A percentile compares a stretch with the other conserved stretches of the same genome.
These are phyloP conservation scores for Mellivora capensis DNA, from an alignment of 2,113 vertebrate genomes.

Conservation along the genomic window DNA sequence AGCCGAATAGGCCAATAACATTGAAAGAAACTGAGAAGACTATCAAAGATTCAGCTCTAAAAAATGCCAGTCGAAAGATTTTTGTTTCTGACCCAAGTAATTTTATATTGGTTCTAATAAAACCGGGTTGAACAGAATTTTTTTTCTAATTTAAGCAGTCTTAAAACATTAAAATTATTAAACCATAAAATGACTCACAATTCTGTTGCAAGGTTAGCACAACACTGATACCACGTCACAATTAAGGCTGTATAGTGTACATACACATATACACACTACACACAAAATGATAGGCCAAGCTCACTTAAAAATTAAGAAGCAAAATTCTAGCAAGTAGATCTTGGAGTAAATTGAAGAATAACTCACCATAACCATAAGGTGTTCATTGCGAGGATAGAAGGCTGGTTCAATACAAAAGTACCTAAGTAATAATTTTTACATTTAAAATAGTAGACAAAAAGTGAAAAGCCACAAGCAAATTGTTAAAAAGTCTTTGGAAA, in stretches of 20 bases:
- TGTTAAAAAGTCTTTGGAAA: neutral
- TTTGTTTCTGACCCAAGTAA: neutral
- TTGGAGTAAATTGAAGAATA: neutral
- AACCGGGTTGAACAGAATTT: neutral
- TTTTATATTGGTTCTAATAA: slow-evolving; percentile 5
- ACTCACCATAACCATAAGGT: neutral
- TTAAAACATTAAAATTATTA: neutral
- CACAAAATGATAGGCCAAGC: neutral
- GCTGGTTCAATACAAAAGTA: neutral
- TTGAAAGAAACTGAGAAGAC: neutral
- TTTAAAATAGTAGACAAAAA: slow-evolving; percentile 2
- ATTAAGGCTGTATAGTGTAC: neutral
- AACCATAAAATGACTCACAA: neutral
- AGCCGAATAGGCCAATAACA: neutral
- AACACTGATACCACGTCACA: neutral
- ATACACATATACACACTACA: neutral
- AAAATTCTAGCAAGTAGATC: neutral
- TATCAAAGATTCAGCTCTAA: neutral
- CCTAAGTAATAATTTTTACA: neutral
- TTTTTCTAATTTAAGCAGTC: neutral
- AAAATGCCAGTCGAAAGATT: neutral
- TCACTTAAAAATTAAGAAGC: neutral
- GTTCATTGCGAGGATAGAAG: neutral
- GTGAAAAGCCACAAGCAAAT: neutral
- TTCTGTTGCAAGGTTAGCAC: neutral